Evolutionary conservation across 2,113 vertebrate species (phyloP), one percentile per base, ranked within the genome.

Genomic region (Formicarius rufipectus): DNA sequence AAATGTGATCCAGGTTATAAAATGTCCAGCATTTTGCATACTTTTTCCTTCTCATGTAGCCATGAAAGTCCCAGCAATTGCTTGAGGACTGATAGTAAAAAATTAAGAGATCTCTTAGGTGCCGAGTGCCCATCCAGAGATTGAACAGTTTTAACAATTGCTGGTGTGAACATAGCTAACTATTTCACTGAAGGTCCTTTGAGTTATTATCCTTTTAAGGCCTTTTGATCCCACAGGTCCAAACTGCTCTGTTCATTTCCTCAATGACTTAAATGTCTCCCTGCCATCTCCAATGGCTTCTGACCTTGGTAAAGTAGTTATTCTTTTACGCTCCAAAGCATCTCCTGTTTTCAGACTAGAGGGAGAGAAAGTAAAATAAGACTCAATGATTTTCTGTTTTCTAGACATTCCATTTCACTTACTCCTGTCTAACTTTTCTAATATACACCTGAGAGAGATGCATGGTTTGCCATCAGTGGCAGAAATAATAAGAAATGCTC

Each of bases 401-500:
- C 28, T 50, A 47, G 19, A 87, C n/a, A 21, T 50, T 7, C 4
- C 4, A 15, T 90, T 93, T 42, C 17, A 31, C 10, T 44, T 85
- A 40, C 27, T 62, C 66, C 37, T 53, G 15, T 75, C 17, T 31
- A 31, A 55, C 13, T 66, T 6, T 37, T n/a, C 23, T 0, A 0
- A 7, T 28, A 31, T 5, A 33, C 4, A 74, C 9, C 0, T 1
- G 18, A 28, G 10, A 84, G 7, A 25, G 25, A 35, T 45, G 31
- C 12, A 35, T 27, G 40, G 31, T 47, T 86, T 75, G 28, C 39
- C 33, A 39, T 59, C 18, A 50, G 44, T 49, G 52, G 16, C 74
- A 89, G 45, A 62, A 62, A 40, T 76, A 7, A 33, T 18, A 63
- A 81, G 40, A 19, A 77, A 52, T 49, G 4, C 6, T 77, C 25